Conservation (phyloP, 2,797 vertebrate species). For the Gambelia wislizenii region DNA sequence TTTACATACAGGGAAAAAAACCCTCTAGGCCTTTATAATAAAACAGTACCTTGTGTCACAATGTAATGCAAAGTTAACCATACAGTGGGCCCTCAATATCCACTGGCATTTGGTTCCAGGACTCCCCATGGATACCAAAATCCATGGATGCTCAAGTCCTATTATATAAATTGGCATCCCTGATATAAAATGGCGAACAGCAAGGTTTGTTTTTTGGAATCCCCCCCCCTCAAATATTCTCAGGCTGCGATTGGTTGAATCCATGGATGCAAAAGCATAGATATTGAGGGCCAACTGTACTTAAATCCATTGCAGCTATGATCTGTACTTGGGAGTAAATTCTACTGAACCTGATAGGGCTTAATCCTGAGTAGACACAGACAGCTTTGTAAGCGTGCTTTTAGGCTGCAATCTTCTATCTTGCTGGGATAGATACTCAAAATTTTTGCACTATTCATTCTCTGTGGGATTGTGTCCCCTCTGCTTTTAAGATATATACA, state of each 20-base stretch:
- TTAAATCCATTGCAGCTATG: neutral
- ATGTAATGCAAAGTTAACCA: neutral
- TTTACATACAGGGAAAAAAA: neutral
- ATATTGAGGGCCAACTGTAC: too few relatives aligned
- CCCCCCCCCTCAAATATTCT: too few relatives aligned
- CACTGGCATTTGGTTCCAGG: too few relatives aligned
- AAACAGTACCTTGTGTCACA: neutral
- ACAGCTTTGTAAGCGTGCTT: neutral
- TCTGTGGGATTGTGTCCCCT: neutral
- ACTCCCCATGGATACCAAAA: too few relatives aligned
- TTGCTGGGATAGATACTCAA: neutral
- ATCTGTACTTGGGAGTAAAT: neutral
- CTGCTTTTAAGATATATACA: neutral
- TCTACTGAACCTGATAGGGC: neutral
- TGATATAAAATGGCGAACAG: too few relatives aligned
- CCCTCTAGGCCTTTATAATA: neutral
- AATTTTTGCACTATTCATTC: neutral
- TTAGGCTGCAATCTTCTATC: neutral
- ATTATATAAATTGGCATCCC: too few relatives aligned
- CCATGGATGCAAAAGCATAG: too few relatives aligned
- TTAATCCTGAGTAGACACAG: neutral
- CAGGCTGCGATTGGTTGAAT: too few relatives aligned
- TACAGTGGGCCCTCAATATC: too few relatives aligned
- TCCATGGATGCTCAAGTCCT: too few relatives aligned
- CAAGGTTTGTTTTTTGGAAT: too few relatives aligned